A percentile compares a stretch with the other conserved stretches of the same genome.
These are phyloP conservation scores for Marmota monax DNA, from an alignment of 2,113 vertebrate genomes.

Conservation along the genomic window DNA sequence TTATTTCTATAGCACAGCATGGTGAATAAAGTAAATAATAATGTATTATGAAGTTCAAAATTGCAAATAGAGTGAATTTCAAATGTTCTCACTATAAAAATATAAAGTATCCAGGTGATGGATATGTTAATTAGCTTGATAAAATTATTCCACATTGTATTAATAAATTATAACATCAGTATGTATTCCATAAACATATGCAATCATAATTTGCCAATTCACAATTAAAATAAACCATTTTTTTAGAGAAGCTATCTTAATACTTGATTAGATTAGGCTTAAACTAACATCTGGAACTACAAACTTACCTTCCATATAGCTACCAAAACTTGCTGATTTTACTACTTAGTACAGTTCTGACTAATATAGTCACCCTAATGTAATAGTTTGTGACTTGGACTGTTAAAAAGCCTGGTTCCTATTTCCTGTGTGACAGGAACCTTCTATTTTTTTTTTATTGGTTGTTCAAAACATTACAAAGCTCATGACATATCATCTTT, in stretches of 20 bases:
- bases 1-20: not conserved
- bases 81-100: not conserved
- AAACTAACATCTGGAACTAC: not conserved
- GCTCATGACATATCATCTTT: no score
- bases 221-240: not conserved
- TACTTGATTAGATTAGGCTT: not conserved
- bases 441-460: not conserved
- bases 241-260: not conserved
- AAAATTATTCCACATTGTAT: no score
- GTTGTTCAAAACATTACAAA: no score
- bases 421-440: not conserved
- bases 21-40: not conserved
- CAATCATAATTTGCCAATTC: not conserved
- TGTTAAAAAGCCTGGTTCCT: not conserved
- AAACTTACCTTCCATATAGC: not conserved
- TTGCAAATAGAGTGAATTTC: not conserved
- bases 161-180: not conserved
- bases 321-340: no score
- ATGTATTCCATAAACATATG: not conserved
- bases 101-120: not conserved
- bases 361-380: not conserved
- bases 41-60: not conserved
- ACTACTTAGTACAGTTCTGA: not conserved
- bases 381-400: not conserved
- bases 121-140: not conserved